Base-by-base conservation (phyloP, 2,113 vertebrate genomes). In the Prinia subflava region DNA sequence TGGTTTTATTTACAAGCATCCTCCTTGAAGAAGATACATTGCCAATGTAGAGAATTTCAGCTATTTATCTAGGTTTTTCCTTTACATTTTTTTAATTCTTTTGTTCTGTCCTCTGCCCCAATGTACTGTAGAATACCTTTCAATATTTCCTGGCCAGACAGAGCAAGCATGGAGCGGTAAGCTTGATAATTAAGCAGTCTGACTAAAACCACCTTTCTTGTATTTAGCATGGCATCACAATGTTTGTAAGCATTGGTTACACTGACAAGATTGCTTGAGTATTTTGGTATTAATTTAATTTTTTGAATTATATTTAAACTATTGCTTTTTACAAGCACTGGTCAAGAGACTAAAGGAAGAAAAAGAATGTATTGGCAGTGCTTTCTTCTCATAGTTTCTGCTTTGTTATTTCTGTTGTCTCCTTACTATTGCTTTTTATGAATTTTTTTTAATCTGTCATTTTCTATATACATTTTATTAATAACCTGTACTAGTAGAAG, bases 121-220 rank as follows among this genome's bases (percentile, higher is more conserved):
- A 99, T 97, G 96, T 98, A 97, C 95, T 97, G 28, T 99, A 99
- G 99, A 99, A 99, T 99, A 93, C 98, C 99, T 99, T 99, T 99
- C 98, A 99, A 97, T 99, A 98, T 99, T 97, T 98, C 99, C 96
- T 99, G 99, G 99, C 99, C 99, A 98, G 99, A 99, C 97, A 99
- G 98, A 98, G 98, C 98, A 98, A 97, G 98, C 97, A 98, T 98
- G 92, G 99, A 99, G 99, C 98, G 99, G 99, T 99, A 99, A 99
- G 99, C 98, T 85, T 94, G 95, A 97, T 91, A 81, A 97, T 83
- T 92, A 95, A 96, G 87, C 95, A 90, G 94, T 96, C 96, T 97
- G 87, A 92, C 74, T 84, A 94, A 97, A 92, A n/a, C 90, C 79
- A 95, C 92, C 71, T 91, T 94, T 94, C 87, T 94, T 7, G 49